Conservation (phyloP, 2,888 invertebrate species). For the Platypus cylindrus region DNA sequence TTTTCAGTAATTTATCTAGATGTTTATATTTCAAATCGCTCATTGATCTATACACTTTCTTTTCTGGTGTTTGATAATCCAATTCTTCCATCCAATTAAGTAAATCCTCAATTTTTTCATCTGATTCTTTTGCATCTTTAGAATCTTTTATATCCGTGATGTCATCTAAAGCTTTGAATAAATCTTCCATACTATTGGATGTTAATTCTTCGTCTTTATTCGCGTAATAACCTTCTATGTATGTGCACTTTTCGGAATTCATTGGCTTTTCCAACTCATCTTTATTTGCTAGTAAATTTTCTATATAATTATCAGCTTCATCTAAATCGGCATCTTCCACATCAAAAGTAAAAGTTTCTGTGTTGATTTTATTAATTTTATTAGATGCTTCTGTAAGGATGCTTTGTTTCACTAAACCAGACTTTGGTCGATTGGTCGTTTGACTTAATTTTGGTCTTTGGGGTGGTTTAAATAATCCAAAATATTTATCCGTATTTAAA, state of each 20-base stretch:
- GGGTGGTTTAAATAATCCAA: conserved; percentile 23
- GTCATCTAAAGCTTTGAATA: conserved; percentile 32
- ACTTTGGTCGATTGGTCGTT: conserved; percentile 8
- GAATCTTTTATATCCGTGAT: conserved; percentile 7
- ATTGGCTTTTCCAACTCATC: conserved; percentile 33
- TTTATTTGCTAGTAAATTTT: conserved; percentile 31
- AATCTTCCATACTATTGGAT: conserved; percentile 34
- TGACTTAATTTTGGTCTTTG: conserved; percentile 13
- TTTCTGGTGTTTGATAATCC: conserved; percentile 28
- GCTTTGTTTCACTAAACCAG: conserved; percentile 23
- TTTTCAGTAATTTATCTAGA: conserved; percentile 29
- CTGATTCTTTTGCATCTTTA: conserved; percentile 17
- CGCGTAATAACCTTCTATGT: conserved; percentile 11
- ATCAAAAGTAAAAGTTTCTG: conserved; percentile 32
- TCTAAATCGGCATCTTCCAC: conserved; percentile 32
- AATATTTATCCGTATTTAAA: conserved; percentile 32
- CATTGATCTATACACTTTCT: conserved; percentile 27
- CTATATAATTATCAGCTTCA: conserved; percentile 33
- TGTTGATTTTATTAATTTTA: conserved; percentile 16
- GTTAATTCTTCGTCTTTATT: conserved; percentile 21
- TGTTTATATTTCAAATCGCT: conserved; percentile 34
- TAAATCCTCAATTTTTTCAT: conserved; percentile 34
- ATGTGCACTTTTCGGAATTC: conserved; percentile 23
- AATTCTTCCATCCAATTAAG: conserved; percentile 34
- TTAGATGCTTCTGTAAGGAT: conserved; percentile 26